These are phyloP conservation scores for Semicossyphus pulcher DNA, from an alignment of 2,113 vertebrate genomes.

Conservation along the genomic window DNA sequence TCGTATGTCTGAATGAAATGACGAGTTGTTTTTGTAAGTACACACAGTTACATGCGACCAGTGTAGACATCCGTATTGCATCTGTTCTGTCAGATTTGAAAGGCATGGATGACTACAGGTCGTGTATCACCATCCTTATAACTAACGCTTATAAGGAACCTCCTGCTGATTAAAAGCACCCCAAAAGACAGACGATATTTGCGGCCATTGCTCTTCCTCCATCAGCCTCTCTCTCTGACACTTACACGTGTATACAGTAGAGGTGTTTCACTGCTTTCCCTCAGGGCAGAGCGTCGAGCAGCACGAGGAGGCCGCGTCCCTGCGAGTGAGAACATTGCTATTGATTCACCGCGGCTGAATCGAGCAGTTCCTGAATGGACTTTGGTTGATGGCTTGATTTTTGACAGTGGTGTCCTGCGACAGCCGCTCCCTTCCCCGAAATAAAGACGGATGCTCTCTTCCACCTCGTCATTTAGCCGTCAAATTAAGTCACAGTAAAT, in stretches of 20 bases:
- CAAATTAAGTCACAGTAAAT: slow-evolving; percentile 27
- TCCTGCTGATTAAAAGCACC: too few relatives aligned
- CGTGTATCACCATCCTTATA: neutral
- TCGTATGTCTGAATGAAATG: too few relatives aligned
- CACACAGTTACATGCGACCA: neutral
- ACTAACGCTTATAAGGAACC: too few relatives aligned
- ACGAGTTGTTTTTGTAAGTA: too few relatives aligned
- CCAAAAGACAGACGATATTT: neutral
- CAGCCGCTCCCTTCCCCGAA: neutral
- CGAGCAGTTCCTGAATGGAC: neutral
- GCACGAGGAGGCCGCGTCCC: slow-evolving; percentile 28
- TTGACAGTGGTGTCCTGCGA: slow-evolving; percentile 3
- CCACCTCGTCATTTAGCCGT: slow-evolving; percentile 13
- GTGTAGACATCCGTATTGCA: too few relatives aligned
- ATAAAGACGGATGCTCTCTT: slow-evolving; percentile 11
- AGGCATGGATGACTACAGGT: neutral
- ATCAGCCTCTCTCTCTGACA: neutral
- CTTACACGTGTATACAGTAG: neutral
- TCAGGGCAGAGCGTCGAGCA: neutral
- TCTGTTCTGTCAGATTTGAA: neutral
- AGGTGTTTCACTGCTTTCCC: slow-evolving; percentile 10
- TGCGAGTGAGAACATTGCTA: slow-evolving; percentile 67
- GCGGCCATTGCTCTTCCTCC: neutral
- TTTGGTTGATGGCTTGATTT: neutral
- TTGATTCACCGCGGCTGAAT: slow-evolving; percentile 62